phyloP scores from a whole-genome alignment of 2,113 vertebrate species.

The Sula dactylatra region DNA sequence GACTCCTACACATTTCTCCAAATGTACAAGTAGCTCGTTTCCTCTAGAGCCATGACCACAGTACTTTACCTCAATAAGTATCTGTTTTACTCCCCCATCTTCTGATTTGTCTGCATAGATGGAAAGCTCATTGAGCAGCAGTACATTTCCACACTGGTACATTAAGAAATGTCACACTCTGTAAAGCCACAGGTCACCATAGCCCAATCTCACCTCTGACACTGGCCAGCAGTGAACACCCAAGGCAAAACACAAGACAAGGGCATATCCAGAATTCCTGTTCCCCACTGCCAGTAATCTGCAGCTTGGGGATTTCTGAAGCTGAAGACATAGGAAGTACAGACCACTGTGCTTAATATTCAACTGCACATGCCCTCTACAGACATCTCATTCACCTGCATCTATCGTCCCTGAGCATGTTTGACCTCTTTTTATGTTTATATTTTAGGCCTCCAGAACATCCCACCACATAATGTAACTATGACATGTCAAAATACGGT shows the following conservation, averaged over 20 bases:
- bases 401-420: background rate
- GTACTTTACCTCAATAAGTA: background rate
- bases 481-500: accelerated
- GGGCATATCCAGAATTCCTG: background rate
- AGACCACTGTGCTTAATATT: background rate
- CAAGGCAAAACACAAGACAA: background rate
- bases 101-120: background rate
- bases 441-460: background rate
- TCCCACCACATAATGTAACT: background rate
- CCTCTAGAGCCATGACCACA: background rate
- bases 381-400: background rate
- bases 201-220: background rate
- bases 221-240: background rate
- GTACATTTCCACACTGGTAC: background rate
- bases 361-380: background rate
- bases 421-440: background rate
- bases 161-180: background rate
- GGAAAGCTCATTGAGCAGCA: background rate
- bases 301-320: background rate
- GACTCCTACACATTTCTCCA: background rate
- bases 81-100: background rate
- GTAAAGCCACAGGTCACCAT: background rate
- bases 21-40: accelerated
- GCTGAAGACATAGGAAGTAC: background rate
- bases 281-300: background rate